Conservation (phyloP, 2,113 vertebrate genomes). For the Bolborhynchus lineola region DNA sequence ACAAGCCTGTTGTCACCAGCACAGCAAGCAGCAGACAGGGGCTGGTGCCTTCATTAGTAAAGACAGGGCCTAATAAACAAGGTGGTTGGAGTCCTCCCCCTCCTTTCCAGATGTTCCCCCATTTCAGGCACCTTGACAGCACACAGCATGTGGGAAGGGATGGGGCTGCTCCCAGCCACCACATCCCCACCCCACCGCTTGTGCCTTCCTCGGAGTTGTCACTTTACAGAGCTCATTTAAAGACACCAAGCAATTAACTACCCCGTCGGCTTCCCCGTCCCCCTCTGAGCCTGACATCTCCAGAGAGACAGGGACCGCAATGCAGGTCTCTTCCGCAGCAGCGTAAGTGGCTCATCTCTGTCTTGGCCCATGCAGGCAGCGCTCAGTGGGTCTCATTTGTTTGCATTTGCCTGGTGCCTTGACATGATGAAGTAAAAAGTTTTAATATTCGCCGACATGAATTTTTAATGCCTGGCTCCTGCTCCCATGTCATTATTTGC, state of each 20-base stretch:
- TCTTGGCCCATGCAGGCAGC: conserved; percentile 35
- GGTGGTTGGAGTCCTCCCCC: neutral
- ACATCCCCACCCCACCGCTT: neutral
- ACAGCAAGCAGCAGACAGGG: neutral
- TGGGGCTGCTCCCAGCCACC: neutral
- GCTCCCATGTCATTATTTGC: conserved; percentile 66
- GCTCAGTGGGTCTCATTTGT: conserved; percentile 55
- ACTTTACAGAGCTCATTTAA: neutral
- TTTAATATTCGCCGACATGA: conserved; percentile 69
- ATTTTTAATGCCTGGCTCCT: conserved; percentile 72
- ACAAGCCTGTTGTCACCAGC: neutral
- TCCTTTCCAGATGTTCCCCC: neutral
- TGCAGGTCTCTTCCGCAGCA: conserved; percentile 27
- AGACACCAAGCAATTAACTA: conserved; percentile 14
- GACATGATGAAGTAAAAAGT: conserved; percentile 69
- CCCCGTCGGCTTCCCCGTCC: neutral
- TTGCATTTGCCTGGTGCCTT: conserved; percentile 63
- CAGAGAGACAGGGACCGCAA: neutral
- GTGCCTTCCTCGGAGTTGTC: neutral
- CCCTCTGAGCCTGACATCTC: conserved; percentile 32
- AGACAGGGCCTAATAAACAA: neutral
- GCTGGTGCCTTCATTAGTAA: neutral
- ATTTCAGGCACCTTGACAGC: neutral
- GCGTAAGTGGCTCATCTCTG: neutral
- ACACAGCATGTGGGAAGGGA: neutral